Evolutionary conservation across 23 tunicate genomes (phyloP).

Genomic region (Styela clava): DNA sequence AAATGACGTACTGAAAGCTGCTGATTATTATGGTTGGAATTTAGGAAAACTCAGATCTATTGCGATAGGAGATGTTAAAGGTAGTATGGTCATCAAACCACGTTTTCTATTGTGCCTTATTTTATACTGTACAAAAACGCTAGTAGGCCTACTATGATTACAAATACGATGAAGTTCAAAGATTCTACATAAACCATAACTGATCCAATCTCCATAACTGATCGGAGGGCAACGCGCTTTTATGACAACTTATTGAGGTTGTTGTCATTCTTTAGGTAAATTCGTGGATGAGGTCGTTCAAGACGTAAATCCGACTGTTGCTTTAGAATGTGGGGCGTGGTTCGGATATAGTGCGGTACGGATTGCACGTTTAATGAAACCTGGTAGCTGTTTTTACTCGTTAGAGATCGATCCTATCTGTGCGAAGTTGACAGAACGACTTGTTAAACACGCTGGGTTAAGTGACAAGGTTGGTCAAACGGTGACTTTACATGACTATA

Average conservation of each 20-base stretch:
- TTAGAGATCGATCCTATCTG: constrained; percentile 28
- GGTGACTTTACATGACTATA: background rate
- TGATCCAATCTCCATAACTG: too few species aligned
- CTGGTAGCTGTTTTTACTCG: constrained; percentile 31
- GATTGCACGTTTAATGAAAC: constrained; percentile 38
- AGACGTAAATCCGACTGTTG: constrained; percentile 35
- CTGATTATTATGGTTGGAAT: constrained; percentile 1
- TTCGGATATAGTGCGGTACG: constrained; percentile 77
- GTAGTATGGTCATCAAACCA: too few species aligned
- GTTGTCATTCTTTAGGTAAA: too few species aligned
- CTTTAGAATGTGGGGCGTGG: constrained; percentile 61
- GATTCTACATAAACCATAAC: too few species aligned
- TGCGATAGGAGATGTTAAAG: background rate
- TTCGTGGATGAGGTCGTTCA: constrained; percentile 51
- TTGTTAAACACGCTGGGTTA: constrained; percentile 61
- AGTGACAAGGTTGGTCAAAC: constrained; percentile 15
- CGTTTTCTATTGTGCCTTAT: too few species aligned
- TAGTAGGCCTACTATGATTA: too few species aligned
- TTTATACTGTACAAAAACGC: too few species aligned
- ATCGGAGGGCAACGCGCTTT: too few species aligned
- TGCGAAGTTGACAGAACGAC: constrained; percentile 32
- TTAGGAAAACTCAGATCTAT: background rate
- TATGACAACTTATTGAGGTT: too few species aligned
- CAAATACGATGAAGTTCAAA: too few species aligned
- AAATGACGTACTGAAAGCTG: background rate